Percentiles rank a stretch among this genome's conserved stretches.
These are phyloP conservation scores for Heliconius melpomene DNA, from an alignment of 1,140 invertebrate genomes.

Conservation along the genomic window DNA sequence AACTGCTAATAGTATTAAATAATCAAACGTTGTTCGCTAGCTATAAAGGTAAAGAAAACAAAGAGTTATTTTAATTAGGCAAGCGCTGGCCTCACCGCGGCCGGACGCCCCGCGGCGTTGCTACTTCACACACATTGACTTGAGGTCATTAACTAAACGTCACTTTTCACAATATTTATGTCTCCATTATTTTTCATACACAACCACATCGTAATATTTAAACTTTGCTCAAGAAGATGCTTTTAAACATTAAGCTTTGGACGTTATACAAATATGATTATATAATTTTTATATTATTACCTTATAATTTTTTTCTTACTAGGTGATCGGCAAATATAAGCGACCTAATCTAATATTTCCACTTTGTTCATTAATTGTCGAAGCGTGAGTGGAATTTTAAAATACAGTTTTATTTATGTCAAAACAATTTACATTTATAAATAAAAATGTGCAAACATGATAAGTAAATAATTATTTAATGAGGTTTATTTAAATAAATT, in stretches of 20 bases:
- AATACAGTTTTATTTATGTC: no score
- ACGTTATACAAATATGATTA: not conserved
- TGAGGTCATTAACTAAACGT: conserved; percentile 74
- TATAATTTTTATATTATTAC: no score
- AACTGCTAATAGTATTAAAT: conserved; percentile 46
- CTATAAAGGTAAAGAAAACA: conserved; percentile 65
- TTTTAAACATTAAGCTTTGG: not conserved
- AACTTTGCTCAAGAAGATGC: conserved; percentile 44
- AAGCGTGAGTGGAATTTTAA: no score
- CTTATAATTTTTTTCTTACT: no score
- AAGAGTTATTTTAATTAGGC: conserved; percentile 72
- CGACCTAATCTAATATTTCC: no score
- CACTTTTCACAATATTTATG: conserved; percentile 77
- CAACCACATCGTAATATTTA: conserved; percentile 63
- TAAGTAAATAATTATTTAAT: no score
- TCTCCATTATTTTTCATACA: conserved; percentile 76
- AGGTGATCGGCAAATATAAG: no score
- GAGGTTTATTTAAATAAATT: no score
- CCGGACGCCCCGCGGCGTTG: conserved; percentile 54
- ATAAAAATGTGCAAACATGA: no score
- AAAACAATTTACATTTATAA: no score
- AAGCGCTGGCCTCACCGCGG: conserved; percentile 53
- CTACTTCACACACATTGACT: conserved; percentile 72
- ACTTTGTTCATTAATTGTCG: no score
- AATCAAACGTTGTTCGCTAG: conserved; percentile 67